Percentiles rank a stretch among this genome's conserved stretches.
Conservation (phyloP, 2,797 vertebrate species). For the Lateolabrax maculatus region DNA sequence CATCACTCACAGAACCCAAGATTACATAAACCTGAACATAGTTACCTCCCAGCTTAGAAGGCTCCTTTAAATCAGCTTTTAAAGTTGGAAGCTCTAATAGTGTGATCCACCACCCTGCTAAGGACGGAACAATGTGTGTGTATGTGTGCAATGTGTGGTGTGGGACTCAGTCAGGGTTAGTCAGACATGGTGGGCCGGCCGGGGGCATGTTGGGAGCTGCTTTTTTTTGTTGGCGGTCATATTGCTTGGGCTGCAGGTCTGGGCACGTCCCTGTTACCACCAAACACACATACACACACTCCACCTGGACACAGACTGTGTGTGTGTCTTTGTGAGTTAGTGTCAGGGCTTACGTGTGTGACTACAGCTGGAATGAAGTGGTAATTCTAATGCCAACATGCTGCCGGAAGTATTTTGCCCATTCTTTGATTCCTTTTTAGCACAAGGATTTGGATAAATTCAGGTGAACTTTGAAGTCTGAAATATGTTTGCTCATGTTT, state of each 20-base stretch:
- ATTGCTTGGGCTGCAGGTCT: slow-evolving; percentile 54
- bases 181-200: slow-evolving; percentile 39
- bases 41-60: slow-evolving; percentile 10
- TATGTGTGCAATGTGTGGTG: slow-evolving; percentile 17
- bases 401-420: neutral
- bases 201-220: slow-evolving; percentile 72
- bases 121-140: slow-evolving; percentile 30
- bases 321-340: neutral
- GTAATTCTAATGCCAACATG: neutral
- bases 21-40: slow-evolving; percentile 2
- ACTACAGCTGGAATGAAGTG: slow-evolving; percentile 18
- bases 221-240: slow-evolving; percentile 59
- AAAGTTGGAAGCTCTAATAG: slow-evolving; percentile 4
- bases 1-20: slow-evolving; percentile 13
- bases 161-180: slow-evolving; percentile 23
- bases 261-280: slow-evolving; percentile 45
- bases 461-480: neutral
- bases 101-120: neutral
- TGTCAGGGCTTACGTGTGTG: slow-evolving; percentile 1
- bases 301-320: slow-evolving; percentile 24
- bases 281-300: slow-evolving; percentile 44
- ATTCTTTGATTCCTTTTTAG: neutral
- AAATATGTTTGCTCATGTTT: too few species aligned
- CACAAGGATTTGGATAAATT: neutral
- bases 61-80: slow-evolving; percentile 19